A percentile compares a stretch with the other conserved stretches of the same genome.
phyloP scores from a whole-genome alignment of 2,797 vertebrate species.

The Bufotes viridis region DNA sequence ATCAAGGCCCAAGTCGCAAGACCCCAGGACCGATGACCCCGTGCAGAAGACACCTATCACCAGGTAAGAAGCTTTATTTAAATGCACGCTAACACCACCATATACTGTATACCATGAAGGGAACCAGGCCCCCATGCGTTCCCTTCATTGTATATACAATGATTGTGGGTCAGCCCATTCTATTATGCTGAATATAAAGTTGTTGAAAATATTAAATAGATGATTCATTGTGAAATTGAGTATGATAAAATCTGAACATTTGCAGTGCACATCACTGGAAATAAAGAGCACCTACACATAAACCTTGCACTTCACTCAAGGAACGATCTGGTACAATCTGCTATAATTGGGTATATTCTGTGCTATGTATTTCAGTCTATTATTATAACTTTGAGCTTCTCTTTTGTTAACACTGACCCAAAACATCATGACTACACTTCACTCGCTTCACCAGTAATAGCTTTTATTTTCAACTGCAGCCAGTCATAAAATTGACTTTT shows the following conservation, averaged over 20 bases:
- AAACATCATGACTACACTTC: constrained; percentile 40
- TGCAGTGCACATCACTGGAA: background rate
- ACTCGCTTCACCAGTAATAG: constrained; percentile 41
- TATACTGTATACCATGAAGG: too few species aligned
- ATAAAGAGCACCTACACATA: background rate
- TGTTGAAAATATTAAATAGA: background rate
- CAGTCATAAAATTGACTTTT: constrained; percentile 56
- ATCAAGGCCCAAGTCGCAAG: too few species aligned
- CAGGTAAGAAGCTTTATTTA: too few species aligned
- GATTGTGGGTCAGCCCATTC: too few species aligned
- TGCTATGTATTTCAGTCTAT: constrained; percentile 11
- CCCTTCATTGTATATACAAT: too few species aligned
- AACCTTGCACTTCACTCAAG: background rate
- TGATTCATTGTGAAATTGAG: background rate
- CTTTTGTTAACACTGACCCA: constrained; percentile 43
- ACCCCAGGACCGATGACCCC: too few species aligned
- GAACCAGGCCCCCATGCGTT: too few species aligned
- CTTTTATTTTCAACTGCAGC: constrained; percentile 55
- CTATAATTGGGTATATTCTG: constrained; percentile 18
- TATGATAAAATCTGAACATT: background rate
- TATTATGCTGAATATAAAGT: background rate
- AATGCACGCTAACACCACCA: too few species aligned
- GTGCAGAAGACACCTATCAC: too few species aligned
- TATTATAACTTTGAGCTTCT: constrained; percentile 23
- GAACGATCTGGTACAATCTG: background rate